Evolutionary conservation across 2,797 vertebrate species (phyloP), one percentile per base, ranked within the genome.

Genomic region (Graptemys geographica): DNA sequence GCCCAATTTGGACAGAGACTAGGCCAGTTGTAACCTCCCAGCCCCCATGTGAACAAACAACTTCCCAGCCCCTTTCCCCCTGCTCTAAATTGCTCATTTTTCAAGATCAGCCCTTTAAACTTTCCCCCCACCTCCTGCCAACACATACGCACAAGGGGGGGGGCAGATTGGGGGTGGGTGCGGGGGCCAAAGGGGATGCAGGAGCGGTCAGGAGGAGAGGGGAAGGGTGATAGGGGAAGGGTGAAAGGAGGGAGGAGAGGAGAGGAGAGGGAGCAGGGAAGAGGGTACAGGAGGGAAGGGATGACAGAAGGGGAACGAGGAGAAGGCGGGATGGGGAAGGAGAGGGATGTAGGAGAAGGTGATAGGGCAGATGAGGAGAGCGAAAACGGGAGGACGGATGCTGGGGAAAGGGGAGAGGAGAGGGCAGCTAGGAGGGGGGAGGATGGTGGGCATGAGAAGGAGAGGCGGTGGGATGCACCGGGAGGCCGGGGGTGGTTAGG

Each of bases 291-390:
- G 8, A 44, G 51, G 33, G 27, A 52, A 56, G 51, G 65, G 11
- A 53, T 44, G 6, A n/a, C 25, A 28, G 47, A 8, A 1, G 0
- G 25, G 27, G 69, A 86, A 81, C 83, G 41, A 82, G 31, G 11
- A 37, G 57, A 86, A 37, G 47, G 79, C 6, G 51, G 6, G 74
- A 16, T 44, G 2, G 47, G 53, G 53, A 4, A 10, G 11, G 47
- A 49, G 31, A n/a, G 52, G 31, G 19, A 59, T 33, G 83, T 65
- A 88, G 84, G 81, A 78, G 85, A 92, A 91, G 92, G 89, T 51
- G 89, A 87, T 65, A 89, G 92, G 89, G 28, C 27, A 47, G 53
- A 8, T 41, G n/a, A 10, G 11, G 59, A 5, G n/a, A 25, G 79
- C 8, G 23, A 12, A 65, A 44, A 55, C 9, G 44, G 18, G 41